phyloP scores from a whole-genome alignment of 2,113 vertebrate genomes.

The Grammomys surdaster region DNA sequence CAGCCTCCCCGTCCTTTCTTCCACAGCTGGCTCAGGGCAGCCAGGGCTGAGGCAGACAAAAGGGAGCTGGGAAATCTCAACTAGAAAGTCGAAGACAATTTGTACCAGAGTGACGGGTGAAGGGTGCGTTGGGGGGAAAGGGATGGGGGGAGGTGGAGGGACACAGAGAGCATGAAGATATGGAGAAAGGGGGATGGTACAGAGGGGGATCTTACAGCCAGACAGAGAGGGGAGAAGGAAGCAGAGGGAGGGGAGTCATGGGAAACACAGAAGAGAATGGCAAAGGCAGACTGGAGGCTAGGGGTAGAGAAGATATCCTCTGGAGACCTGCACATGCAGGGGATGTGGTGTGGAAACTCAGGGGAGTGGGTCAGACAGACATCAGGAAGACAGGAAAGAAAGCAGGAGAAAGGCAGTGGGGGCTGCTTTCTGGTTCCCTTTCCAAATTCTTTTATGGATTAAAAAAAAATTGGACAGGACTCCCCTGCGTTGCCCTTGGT shows the following conservation, averaged over 20 bases:
- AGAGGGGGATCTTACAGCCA: neutral
- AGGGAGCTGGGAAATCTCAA: neutral
- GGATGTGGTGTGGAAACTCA: neutral
- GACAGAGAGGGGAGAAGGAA: too few species aligned
- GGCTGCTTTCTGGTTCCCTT: neutral
- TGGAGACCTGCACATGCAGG: neutral
- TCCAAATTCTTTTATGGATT: neutral
- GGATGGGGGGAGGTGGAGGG: neutral
- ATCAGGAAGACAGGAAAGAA: neutral
- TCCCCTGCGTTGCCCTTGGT: neutral
- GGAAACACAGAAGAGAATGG: neutral
- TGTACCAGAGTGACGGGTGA: neutral
- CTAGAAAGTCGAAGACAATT: constrained; percentile 26
- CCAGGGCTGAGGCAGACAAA: neutral
- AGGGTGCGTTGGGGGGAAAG: too few species aligned
- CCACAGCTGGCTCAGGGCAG: neutral
- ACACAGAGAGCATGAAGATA: too few species aligned
- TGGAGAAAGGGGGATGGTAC: neutral
- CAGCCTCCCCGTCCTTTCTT: neutral
- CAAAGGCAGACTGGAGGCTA: neutral
- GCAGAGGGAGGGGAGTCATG: neutral
- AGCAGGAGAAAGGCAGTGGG: neutral
- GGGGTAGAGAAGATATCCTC: neutral
- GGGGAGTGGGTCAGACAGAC: neutral
- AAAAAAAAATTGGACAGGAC: neutral